These are phyloP conservation scores for Stichopus horrens DNA, from an alignment of 53 echinoderm and acorn worm genomes.

Conservation along the genomic window DNA sequence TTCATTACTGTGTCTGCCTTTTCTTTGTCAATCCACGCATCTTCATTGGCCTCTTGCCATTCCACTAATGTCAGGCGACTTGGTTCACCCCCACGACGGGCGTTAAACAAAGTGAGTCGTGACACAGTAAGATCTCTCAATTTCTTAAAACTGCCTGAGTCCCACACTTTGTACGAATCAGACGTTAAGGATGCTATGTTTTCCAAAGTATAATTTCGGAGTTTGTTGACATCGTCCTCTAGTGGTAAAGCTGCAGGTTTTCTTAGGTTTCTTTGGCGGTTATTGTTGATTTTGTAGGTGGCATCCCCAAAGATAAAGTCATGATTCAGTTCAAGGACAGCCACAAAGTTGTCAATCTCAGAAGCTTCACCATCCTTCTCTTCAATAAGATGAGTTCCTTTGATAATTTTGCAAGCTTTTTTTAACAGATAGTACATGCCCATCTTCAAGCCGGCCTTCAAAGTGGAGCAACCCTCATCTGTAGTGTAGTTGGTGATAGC, in stretches of 20 bases:
- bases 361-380: constrained; percentile 47
- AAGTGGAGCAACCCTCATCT: not conserved
- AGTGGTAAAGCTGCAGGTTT: constrained; percentile 63
- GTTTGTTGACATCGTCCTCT: constrained; percentile 57
- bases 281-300: constrained; percentile 50
- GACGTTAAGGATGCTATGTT: not conserved
- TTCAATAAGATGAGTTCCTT: constrained; percentile 53
- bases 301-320: constrained; percentile 66
- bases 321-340: constrained; percentile 62
- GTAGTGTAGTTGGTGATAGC: constrained; percentile 59
- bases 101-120: constrained; percentile 36
- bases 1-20: constrained; percentile 2
- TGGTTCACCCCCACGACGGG: constrained; percentile 51
- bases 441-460: constrained; percentile 62
- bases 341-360: constrained; percentile 67
- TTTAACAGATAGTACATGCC: constrained; percentile 64
- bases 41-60: constrained; percentile 68
- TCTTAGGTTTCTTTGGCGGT: constrained; percentile 54
- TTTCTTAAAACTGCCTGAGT: not conserved
- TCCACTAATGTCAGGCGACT: constrained; percentile 33
- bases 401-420: constrained; percentile 58
- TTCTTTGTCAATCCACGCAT: constrained; percentile 57
- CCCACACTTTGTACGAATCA: constrained; percentile 19
- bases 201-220: constrained; percentile 42
- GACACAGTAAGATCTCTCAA: constrained; percentile 7